Conservation (phyloP, 2,888 invertebrate species). For the Conistra vaccinii region DNA sequence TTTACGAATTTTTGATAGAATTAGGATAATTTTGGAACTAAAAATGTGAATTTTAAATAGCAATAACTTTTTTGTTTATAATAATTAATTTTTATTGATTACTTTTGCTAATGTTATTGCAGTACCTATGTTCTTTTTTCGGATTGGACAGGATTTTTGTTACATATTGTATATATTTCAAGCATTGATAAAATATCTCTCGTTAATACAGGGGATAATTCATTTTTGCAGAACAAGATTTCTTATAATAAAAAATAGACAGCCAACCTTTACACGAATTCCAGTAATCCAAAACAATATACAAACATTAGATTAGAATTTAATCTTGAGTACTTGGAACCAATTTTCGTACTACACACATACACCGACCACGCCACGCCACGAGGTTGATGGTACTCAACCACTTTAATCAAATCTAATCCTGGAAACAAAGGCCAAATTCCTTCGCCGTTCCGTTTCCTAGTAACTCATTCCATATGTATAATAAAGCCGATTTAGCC, state of each 20-base stretch:
- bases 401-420: conserved; percentile 67
- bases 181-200: neutral
- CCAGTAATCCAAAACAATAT: conserved; percentile 32
- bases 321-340: conserved; percentile 46
- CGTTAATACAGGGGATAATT: neutral
- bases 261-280: conserved; percentile 34
- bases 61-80: too few relatives aligned
- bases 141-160: too few relatives aligned
- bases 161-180: neutral
- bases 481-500: conserved; percentile 73
- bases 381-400: too few relatives aligned
- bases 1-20: too few relatives aligned
- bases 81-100: too few relatives aligned
- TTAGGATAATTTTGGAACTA: too few relatives aligned
- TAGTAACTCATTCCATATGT: conserved; percentile 69
- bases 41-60: too few relatives aligned
- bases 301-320: conserved; percentile 52
- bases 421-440: conserved; percentile 71
- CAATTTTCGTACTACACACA: conserved; percentile 55
- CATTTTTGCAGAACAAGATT: neutral
- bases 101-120: too few relatives aligned
- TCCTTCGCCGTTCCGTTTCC: conserved; percentile 65
- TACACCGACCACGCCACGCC: too few relatives aligned
- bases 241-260: neutral
- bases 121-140: too few relatives aligned